phyloP scores from a whole-genome alignment of 64 coral and sea anemone genomes.

The Acropora yongei region DNA sequence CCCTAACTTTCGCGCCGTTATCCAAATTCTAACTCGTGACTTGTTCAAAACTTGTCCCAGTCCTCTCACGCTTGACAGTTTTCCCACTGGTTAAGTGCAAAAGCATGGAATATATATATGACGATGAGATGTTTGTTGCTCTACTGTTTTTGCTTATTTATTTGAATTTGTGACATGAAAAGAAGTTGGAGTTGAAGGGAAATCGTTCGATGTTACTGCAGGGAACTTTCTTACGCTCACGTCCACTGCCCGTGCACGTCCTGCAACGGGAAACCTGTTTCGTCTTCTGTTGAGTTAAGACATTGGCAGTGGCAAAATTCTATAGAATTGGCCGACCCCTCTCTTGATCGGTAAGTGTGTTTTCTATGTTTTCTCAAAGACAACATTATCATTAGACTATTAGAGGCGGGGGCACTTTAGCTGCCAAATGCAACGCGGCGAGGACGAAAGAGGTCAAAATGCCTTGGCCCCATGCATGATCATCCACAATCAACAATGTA shows the following conservation, averaged over 20 bases:
- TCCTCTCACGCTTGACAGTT: background rate
- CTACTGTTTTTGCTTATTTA: background rate
- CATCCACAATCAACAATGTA: no score
- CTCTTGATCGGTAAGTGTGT: no score
- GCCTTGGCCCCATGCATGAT: no score
- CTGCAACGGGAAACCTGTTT: constrained; percentile 10
- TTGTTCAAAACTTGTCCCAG: background rate
- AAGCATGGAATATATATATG: no score
- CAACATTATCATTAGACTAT: no score
- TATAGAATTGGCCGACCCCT: no score
- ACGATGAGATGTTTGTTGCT: background rate
- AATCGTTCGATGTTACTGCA: constrained; percentile 19
- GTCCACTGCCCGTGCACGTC: constrained; percentile 26
- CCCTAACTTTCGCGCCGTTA: background rate
- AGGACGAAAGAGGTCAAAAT: no score
- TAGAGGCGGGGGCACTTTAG: no score
- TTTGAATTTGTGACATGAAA: background rate
- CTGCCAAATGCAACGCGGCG: no score
- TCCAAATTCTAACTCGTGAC: background rate
- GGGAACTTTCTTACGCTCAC: constrained; percentile 26
- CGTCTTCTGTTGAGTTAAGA: background rate
- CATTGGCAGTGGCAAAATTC: constrained; percentile 6
- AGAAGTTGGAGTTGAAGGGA: constrained; percentile 32
- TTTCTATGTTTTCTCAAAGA: no score
- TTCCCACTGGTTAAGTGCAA: background rate